Conservation (phyloP, 2,797 vertebrate genomes). For the Tiaroga cobitis region DNA sequence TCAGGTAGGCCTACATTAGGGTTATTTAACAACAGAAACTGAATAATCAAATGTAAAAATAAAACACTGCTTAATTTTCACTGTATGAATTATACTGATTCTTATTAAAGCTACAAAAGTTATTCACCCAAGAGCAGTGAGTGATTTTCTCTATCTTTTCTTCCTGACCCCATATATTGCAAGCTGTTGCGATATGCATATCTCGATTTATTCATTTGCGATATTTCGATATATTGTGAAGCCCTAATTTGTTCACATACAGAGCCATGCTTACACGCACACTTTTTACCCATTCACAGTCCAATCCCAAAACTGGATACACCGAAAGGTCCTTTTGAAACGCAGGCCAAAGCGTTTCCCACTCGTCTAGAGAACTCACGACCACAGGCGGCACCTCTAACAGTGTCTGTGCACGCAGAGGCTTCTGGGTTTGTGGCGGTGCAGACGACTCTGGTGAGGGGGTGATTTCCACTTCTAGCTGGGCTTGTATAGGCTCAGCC, state of each 20-base stretch:
- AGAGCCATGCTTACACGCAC: slow-evolving; percentile 67
- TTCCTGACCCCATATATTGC: no score
- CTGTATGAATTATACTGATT: no score
- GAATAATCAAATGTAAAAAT: no score
- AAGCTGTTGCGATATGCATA: no score
- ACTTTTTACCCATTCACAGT: slow-evolving; percentile 97
- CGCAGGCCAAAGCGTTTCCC: slow-evolving; percentile 83
- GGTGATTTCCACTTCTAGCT: slow-evolving; percentile 1
- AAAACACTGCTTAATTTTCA: no score
- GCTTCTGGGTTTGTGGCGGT: slow-evolving; percentile 15
- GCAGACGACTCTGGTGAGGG: background rate
- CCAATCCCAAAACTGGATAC: slow-evolving; percentile 90
- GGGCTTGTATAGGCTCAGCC: slow-evolving; percentile 34
- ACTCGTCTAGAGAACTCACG: slow-evolving; percentile 85
- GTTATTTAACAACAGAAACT: no score
- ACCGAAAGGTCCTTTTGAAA: slow-evolving; percentile 83
- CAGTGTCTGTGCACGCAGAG: slow-evolving; percentile 72
- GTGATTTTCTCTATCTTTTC: no score
- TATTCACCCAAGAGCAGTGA: no score
- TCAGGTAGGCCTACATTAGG: no score
- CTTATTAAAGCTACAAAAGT: no score
- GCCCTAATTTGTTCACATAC: background rate
- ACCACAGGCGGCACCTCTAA: slow-evolving; percentile 78
- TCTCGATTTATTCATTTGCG: no score
- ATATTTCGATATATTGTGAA: no score